Evolutionary conservation across 2,888 invertebrate genomes (phyloP).

Genomic region (Odontocolon sp.): DNA sequence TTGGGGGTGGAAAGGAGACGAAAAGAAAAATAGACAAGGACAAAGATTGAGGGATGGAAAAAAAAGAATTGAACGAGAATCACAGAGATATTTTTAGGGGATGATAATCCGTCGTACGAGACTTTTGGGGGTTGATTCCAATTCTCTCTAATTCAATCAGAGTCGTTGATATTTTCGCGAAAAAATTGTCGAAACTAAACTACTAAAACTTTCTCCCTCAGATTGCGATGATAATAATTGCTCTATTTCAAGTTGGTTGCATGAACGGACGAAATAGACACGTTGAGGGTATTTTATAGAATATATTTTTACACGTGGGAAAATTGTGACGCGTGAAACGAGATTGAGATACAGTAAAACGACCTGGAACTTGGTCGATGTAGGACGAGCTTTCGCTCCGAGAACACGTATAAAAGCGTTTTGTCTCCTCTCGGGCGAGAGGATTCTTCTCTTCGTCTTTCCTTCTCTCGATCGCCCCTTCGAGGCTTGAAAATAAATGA

Average conservation of each 20-base stretch:
- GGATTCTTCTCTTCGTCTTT: not conserved
- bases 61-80: conserved; percentile 34
- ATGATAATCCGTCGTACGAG: too few relatives aligned
- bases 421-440: conserved; percentile 38
- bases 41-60: conserved; percentile 33
- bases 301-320: conserved; percentile 33
- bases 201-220: too few relatives aligned
- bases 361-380: conserved; percentile 11
- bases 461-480: not conserved
- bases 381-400: conserved; percentile 48
- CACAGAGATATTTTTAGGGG: conserved; percentile 20
- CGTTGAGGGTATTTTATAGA: too few relatives aligned
- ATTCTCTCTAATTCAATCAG: too few relatives aligned
- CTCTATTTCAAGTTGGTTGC: too few relatives aligned
- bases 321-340: conserved; percentile 45
- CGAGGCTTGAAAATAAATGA: conserved; percentile 36
- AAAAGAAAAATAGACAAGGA: conserved; percentile 38
- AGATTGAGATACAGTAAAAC: conserved; percentile 26
- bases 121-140: too few relatives aligned
- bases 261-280: too few relatives aligned
- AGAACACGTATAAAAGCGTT: conserved; percentile 41
- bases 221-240: too few relatives aligned
- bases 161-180: too few relatives aligned
- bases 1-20: conserved; percentile 64
- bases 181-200: too few relatives aligned